Conservation (phyloP, 2,888 invertebrate species). For the Caenorhabditis doughertyi region DNA sequence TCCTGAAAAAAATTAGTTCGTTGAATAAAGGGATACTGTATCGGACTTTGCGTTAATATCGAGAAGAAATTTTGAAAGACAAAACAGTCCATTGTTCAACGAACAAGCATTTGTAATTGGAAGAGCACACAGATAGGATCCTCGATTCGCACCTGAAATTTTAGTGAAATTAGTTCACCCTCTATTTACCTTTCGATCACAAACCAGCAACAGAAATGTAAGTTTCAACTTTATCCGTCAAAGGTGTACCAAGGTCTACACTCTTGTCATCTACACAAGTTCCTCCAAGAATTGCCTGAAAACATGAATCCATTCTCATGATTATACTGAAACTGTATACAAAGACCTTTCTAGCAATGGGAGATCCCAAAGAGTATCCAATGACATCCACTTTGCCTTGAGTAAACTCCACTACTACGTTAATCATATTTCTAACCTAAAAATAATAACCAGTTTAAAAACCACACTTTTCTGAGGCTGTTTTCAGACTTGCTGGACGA, state of each 20-base stretch:
- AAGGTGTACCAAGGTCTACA: slow-evolving; percentile 74
- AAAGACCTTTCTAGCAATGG: slow-evolving; percentile 73
- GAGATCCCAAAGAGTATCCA: slow-evolving; percentile 80
- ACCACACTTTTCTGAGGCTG: too few relatives aligned
- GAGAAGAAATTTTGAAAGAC: slow-evolving; percentile 70
- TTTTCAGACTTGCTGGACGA: slow-evolving; percentile 75
- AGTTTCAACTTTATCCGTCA: slow-evolving; percentile 75
- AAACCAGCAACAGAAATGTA: slow-evolving; percentile 68
- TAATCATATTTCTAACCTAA: slow-evolving; percentile 74
- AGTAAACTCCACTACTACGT: slow-evolving; percentile 76
- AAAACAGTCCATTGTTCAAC: slow-evolving; percentile 74
- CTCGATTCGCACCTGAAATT: slow-evolving; percentile 76
- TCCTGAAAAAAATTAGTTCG: slow-evolving; percentile 36
- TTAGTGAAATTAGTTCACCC: background rate
- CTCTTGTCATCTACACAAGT: slow-evolving; percentile 75
- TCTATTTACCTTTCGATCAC: too few relatives aligned
- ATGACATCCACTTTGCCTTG: slow-evolving; percentile 76
- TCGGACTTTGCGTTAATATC: slow-evolving; percentile 77
- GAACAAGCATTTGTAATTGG: slow-evolving; percentile 76
- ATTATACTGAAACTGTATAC: background rate
- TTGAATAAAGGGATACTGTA: background rate
- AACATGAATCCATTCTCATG: slow-evolving; percentile 42
- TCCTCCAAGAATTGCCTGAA: slow-evolving; percentile 69
- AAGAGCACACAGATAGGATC: slow-evolving; percentile 76
- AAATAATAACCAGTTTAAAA: background rate